phyloP scores from a whole-genome alignment of 2,113 vertebrate genomes.

The Heteronetta atricapilla region DNA sequence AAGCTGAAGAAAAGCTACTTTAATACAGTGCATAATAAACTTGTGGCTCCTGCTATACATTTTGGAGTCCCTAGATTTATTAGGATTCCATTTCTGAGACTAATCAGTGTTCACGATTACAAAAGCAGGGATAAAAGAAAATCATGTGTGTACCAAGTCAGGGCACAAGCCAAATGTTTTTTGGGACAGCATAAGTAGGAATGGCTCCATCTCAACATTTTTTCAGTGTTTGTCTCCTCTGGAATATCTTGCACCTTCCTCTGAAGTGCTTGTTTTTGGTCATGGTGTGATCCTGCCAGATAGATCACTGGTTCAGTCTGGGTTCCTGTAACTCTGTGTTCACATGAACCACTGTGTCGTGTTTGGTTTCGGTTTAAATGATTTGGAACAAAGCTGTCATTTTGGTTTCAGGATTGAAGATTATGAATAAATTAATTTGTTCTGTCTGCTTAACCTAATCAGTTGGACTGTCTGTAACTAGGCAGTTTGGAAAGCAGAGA shows the following conservation, averaged over 20 bases:
- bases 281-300: not conserved
- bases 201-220: not conserved
- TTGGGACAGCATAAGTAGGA: not conserved
- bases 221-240: not conserved
- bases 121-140: not conserved
- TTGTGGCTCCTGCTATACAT: not conserved
- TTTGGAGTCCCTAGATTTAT: not conserved
- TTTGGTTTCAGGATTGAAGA: conserved; percentile 35
- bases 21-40: not conserved
- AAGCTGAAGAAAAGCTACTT: not conserved
- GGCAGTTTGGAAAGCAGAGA: not conserved
- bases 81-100: not conserved
- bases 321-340: not conserved
- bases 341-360: not conserved
- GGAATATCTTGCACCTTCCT: not conserved
- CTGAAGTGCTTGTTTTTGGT: not conserved
- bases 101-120: not conserved
- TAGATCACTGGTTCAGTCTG: not conserved
- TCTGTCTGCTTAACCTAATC: conserved; percentile 26
- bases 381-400: not conserved
- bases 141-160: not conserved
- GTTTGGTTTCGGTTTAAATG: conserved; percentile 4
- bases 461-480: not conserved
- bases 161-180: not conserved
- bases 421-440: conserved; percentile 35